Base-by-base conservation (phyloP, 2,113 vertebrate species). In the Misgurnus anguillicaudatus region DNA sequence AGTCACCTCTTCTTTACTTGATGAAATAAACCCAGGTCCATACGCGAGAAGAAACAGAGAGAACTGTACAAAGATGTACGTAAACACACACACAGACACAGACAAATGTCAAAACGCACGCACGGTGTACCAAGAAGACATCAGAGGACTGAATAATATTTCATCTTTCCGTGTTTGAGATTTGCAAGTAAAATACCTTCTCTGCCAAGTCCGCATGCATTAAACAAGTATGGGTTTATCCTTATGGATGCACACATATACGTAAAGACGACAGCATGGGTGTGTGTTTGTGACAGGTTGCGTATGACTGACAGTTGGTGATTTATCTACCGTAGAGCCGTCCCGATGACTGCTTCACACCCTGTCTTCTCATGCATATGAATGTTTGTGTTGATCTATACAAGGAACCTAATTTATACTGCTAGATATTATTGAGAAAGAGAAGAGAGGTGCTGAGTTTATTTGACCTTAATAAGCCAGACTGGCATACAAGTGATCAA, bases 171-270 rank as follows among this genome's bases (percentile, higher is more conserved):
- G 57, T 38, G 17, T 78, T 64, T 51, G 62, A 73, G 51, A 78
- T 83, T 80, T 83, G 69, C 81, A 81, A 81, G 84, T 80, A 42
- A 80, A 83, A 80, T 80, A 48, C 72, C 57, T 51, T 75, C 19
- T 51, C 51, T 83, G 65, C 78, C 82, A 77, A 14, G 55, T 68
- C 69, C 70, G 73, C 77, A 80, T 76, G 57, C 61, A 83, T 80
- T 73, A 77, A 55, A 75, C 21, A 4, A 17, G 10, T 21, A 69
- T 53, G 65, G 61, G 60, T 75, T 75, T 39, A 75, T 64, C 73
- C 73, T 64, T 64, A 36, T 75, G 45, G 64, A 75, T 75, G 48
- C 53, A 67, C 45, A 57, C 63, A 16, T 21, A 10, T 13, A 1
- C 47, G 61, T 74, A 10, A 60, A 74, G 24, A 74, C 10, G 60